These are phyloP conservation scores for human (Homo sapiens) DNA, from an alignment of 2,113 vertebrate genomes.

Conservation along the genomic window DNA sequence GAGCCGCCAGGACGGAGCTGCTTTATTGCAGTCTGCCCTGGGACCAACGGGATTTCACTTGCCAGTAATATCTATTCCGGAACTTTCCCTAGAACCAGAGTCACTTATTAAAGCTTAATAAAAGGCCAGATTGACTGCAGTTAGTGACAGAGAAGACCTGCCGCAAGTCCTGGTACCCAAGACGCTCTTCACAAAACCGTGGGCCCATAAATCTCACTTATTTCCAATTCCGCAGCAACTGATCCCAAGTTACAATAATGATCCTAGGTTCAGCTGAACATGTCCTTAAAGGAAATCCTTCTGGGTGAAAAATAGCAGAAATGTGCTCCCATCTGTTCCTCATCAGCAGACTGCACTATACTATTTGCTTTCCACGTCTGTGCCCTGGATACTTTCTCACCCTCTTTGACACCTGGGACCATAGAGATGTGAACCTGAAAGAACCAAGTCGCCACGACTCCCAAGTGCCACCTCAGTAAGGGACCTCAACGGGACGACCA, in stretches of 20 bases:
- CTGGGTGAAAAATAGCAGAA: not conserved
- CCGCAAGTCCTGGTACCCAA: not conserved
- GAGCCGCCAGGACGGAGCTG: not conserved
- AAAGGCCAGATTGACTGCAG: conserved; percentile 47
- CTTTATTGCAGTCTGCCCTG: not conserved
- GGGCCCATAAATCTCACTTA: conserved; percentile 77
- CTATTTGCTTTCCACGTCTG: not conserved
- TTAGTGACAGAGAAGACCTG: not conserved
- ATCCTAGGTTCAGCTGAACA: conserved; percentile 67
- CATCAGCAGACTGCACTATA: not conserved
- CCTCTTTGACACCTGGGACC: not conserved
- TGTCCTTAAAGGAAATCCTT: conserved; percentile 59
- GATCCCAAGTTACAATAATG: conserved; percentile 74
- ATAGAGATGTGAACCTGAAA: rapidly evolving
- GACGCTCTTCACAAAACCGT: not conserved
- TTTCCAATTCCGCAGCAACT: conserved; percentile 77
- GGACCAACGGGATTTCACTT: not conserved
- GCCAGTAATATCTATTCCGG: not conserved
- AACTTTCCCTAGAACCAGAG: conserved; percentile 45
- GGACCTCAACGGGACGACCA: not conserved
- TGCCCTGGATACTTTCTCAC: no score
- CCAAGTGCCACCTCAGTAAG: not conserved
- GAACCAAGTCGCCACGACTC: not conserved
- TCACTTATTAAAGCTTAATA: conserved; percentile 56
- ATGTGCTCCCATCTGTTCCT: not conserved